phyloP scores from a whole-genome alignment of 2,113 vertebrate species.

The Seriola quinqueradiata region DNA sequence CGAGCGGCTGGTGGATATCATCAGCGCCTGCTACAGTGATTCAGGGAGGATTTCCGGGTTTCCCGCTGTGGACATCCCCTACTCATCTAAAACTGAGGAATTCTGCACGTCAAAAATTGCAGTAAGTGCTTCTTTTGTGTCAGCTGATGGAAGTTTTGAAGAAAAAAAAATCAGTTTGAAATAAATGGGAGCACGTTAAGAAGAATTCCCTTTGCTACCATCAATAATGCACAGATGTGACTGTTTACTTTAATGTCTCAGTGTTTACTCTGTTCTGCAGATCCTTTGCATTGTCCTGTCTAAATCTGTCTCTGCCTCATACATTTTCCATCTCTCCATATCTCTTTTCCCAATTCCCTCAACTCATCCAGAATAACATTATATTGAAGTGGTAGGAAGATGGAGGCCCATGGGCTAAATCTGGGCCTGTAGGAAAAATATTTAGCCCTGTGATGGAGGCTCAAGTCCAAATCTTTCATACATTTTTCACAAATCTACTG shows the following conservation, averaged over 20 bases:
- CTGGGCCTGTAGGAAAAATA: background rate
- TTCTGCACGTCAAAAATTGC: slow-evolving; percentile 71
- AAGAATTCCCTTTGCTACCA: slow-evolving; percentile 16
- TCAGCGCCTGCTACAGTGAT: slow-evolving; percentile 89
- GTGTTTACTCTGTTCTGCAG: slow-evolving; percentile 33
- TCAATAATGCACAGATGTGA: slow-evolving; percentile 41
- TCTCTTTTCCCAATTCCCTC: slow-evolving; percentile 23
- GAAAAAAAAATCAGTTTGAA: background rate
- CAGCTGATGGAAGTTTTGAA: slow-evolving; percentile 16
- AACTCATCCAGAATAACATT: slow-evolving; percentile 27
- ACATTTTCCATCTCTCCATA: slow-evolving; percentile 2
- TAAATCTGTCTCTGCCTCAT: slow-evolving; percentile 27
- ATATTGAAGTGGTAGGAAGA: background rate
- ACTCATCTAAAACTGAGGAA: slow-evolving; percentile 72
- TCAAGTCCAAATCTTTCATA: background rate
- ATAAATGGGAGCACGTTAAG: slow-evolving; percentile 1
- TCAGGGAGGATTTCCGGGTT: slow-evolving; percentile 64
- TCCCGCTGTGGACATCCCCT: slow-evolving; percentile 89
- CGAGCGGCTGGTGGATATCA: slow-evolving; percentile 86
- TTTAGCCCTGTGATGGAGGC: background rate
- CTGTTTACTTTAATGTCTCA: slow-evolving; percentile 38
- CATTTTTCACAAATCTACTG: background rate
- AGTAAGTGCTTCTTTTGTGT: slow-evolving; percentile 57
- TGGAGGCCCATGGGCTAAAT: background rate
- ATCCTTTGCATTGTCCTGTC: slow-evolving; percentile 18